These are phyloP conservation scores for Cecropterus lyciades DNA, from an alignment of 1,140 invertebrate species.

Conservation along the genomic window DNA sequence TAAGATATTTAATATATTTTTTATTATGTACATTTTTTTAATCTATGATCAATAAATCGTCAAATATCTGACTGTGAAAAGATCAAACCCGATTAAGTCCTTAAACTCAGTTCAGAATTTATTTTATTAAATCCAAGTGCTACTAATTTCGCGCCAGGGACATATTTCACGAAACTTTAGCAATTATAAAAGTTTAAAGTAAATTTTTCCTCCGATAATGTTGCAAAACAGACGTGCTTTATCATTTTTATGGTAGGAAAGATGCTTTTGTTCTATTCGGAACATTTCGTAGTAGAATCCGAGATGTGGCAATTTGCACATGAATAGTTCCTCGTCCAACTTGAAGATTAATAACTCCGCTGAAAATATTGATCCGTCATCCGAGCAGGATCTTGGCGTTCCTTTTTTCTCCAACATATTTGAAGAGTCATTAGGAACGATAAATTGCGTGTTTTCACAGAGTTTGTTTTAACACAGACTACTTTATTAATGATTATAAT, in stretches of 20 bases:
- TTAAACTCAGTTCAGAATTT: constrained; percentile 22
- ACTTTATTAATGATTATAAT: neutral
- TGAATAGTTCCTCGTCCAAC: constrained; percentile 12
- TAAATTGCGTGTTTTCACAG: neutral
- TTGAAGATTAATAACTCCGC: constrained; percentile 15
- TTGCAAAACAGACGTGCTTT: constrained; percentile 40
- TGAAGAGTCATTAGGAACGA: neutral
- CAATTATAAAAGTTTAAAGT: constrained; percentile 43
- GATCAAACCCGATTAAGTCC: neutral
- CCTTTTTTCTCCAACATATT: constrained; percentile 1
- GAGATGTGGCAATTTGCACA: constrained; percentile 16
- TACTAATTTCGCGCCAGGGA: constrained; percentile 42
- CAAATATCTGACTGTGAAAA: too few relatives aligned
- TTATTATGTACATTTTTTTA: too few relatives aligned
- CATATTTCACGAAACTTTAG: constrained; percentile 44
- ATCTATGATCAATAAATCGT: too few relatives aligned
- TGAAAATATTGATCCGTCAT: constrained; percentile 15
- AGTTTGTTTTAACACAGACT: too few relatives aligned
- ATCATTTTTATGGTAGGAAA: constrained; percentile 35
- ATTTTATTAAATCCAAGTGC: constrained; percentile 41
- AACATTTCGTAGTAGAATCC: constrained; percentile 5
- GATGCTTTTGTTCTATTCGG: constrained; percentile 22
- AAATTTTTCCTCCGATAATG: constrained; percentile 42
- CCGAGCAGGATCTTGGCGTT: neutral
- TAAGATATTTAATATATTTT: too few relatives aligned